Base-by-base conservation (phyloP, 2,888 invertebrate genomes). In the Cylindroiulus punctatus region DNA sequence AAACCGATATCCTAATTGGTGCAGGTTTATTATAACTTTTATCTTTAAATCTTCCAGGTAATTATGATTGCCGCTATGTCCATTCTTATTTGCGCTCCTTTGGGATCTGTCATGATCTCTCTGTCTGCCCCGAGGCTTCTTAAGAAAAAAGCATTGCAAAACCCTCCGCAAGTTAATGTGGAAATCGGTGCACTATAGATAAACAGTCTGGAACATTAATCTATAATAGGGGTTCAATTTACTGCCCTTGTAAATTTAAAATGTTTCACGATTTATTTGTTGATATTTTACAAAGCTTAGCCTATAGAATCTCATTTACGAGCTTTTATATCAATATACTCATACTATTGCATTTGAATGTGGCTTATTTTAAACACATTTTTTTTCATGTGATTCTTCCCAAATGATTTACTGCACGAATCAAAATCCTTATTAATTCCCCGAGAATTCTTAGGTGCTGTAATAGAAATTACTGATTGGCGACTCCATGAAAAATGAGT, bases 41-140 rank as follows among this genome's bases (percentile, higher is more conserved):
- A 1, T 10, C 52, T 81, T 82, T 40, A 17, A 19, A 40, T 32
- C 30, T 52, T 84, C 84, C 86, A 86, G 86, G 26, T 52, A 26
- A 44, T 86, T 7, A 84, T 85, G 84, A 86, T 86, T 76, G 86
- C 86, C 14, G 86, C 85, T 12, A 36, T 86, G 26, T 86, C 86
- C 26, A 86, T 86, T 42, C 44, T 86, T 22, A 81, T 86, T n/a
- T 85, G 81, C 42, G 86, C 86, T 8, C 86, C 86, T 19, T 40
- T 86, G 26, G 86, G 86, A 36, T 85, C 84, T 7, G 22, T 86
- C 17, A n/a, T 42, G 7, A 84, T 86, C 7, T 40, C 86, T 22
- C 14, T 86, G 65, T 30, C 47, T 7, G 81, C 44, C 8, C 65
- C 57, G 44, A n/a, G 52, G n/a, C 81, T 86, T 42, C 76, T 86